Conservation (phyloP, 2,113 vertebrate species). For the Channa maculata region DNA sequence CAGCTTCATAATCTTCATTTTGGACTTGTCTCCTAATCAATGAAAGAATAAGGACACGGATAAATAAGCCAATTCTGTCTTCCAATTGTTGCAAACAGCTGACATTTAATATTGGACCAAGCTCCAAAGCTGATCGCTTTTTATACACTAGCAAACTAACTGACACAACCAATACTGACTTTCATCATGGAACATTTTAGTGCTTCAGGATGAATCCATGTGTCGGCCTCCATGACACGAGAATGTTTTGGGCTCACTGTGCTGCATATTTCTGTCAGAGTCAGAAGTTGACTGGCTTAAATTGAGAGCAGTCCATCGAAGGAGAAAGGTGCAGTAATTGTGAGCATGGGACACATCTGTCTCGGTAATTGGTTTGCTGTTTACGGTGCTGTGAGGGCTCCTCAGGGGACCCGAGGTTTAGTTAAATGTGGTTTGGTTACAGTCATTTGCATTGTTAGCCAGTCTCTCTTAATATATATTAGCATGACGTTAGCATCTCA, state of each 20-base stretch:
- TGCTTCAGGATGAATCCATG: neutral
- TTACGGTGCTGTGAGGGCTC: constrained; percentile 30
- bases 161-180: neutral
- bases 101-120: too few relatives aligned
- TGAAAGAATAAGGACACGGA: too few relatives aligned
- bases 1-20: too few relatives aligned
- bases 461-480: neutral
- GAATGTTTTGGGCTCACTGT: too few relatives aligned
- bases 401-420: constrained; percentile 17
- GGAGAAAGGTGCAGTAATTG: neutral
- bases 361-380: constrained; percentile 41
- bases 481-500: neutral
- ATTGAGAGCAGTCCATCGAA: neutral
- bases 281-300: neutral
- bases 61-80: too few relatives aligned
- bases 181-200: neutral
- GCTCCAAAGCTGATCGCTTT: too few relatives aligned
- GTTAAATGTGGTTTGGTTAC: constrained; percentile 40
- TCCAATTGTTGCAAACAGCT: too few relatives aligned
- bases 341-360: constrained; percentile 40
- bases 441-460: constrained; percentile 12
- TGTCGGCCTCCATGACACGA: neutral
- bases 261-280: neutral
- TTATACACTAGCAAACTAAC: too few relatives aligned
- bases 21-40: too few relatives aligned